A percentile compares a stretch with the other conserved stretches of the same genome.
phyloP scores from a whole-genome alignment of 2,888 invertebrate genomes.

The Tortrix viridana region DNA sequence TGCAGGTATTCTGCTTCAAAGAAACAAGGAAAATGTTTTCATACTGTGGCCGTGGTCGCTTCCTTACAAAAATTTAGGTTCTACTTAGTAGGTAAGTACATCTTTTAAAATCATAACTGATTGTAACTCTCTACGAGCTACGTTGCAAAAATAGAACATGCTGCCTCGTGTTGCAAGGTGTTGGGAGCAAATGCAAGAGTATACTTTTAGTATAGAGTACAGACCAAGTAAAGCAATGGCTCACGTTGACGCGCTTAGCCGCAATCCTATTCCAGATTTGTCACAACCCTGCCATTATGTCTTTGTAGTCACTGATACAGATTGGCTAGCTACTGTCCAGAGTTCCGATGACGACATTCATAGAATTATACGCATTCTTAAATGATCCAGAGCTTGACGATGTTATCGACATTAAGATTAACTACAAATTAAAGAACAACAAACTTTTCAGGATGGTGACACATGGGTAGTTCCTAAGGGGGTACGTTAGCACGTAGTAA shows the following conservation, averaged over 20 bases:
- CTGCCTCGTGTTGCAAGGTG: slow-evolving; percentile 51
- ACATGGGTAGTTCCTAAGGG: slow-evolving; percentile 39
- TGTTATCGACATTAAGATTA: slow-evolving; percentile 33
- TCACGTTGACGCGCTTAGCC: slow-evolving; percentile 54
- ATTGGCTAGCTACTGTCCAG: slow-evolving; percentile 40
- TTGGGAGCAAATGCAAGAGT: slow-evolving; percentile 51
- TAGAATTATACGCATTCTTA: slow-evolving; percentile 37
- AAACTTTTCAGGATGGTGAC: slow-evolving; percentile 35
- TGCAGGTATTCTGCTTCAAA: slow-evolving; percentile 17
- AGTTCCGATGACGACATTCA: slow-evolving; percentile 39
- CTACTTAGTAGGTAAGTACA: slow-evolving; percentile 44
- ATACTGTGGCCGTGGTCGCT: slow-evolving; percentile 45
- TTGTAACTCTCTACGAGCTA: slow-evolving; percentile 49
- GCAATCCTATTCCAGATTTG: slow-evolving; percentile 42
- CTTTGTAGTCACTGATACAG: slow-evolving; percentile 10
- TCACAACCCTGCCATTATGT: neutral
- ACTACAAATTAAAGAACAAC: slow-evolving; percentile 32
- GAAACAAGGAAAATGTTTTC: slow-evolving; percentile 17
- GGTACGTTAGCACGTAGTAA: slow-evolving; percentile 38
- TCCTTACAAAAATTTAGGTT: slow-evolving; percentile 45
- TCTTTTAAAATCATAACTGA: slow-evolving; percentile 45
- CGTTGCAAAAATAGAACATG: slow-evolving; percentile 46
- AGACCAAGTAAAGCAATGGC: slow-evolving; percentile 48
- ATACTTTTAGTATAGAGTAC: slow-evolving; percentile 51
- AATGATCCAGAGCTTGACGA: slow-evolving; percentile 28